Conservation (phyloP, 2,797 vertebrate species). For the Toxotes lorentzi region DNA sequence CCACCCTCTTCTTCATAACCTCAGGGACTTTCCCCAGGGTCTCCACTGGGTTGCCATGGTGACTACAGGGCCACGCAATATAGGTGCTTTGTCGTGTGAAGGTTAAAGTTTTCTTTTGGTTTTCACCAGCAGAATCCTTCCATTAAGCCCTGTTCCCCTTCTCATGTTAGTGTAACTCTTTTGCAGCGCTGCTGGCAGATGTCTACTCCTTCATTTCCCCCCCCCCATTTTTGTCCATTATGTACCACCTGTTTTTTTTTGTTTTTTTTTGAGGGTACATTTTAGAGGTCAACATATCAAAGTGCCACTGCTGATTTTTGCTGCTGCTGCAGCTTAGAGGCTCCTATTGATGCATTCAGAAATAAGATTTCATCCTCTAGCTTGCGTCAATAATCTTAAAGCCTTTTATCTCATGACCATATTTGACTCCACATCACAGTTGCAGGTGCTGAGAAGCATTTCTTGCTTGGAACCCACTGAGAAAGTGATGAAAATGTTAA, state of each 20-base stretch:
- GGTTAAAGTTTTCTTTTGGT: constrained; percentile 82
- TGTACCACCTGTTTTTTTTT: constrained; percentile 26
- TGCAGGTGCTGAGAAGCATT: constrained; percentile 57
- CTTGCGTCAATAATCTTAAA: constrained; percentile 44
- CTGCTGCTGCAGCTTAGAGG: constrained; percentile 25
- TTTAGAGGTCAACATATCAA: constrained; percentile 61
- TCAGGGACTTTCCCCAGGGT: constrained; percentile 78
- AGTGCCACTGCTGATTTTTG: constrained; percentile 24
- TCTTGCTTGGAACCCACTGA: constrained; percentile 51
- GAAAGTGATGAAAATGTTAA: constrained; percentile 76
- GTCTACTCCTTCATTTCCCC: constrained; percentile 21
- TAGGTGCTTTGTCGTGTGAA: constrained; percentile 74
- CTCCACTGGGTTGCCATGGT: constrained; percentile 83
- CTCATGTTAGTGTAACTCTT: constrained; percentile 36
- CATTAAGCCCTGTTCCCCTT: constrained; percentile 33
- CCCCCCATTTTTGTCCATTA: neutral
- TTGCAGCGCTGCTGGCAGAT: constrained; percentile 37
- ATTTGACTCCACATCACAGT: constrained; percentile 39
- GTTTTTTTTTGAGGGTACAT: constrained; percentile 23
- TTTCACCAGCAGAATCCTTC: constrained; percentile 46
- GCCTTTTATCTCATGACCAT: constrained; percentile 60
- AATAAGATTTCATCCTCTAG: constrained; percentile 54
- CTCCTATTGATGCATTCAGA: constrained; percentile 44
- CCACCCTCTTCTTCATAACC: constrained; percentile 70
- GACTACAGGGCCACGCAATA: constrained; percentile 73